Evolutionary conservation across 1,140 invertebrate species (phyloP).

Genomic region (Penaeus vannamei): DNA sequence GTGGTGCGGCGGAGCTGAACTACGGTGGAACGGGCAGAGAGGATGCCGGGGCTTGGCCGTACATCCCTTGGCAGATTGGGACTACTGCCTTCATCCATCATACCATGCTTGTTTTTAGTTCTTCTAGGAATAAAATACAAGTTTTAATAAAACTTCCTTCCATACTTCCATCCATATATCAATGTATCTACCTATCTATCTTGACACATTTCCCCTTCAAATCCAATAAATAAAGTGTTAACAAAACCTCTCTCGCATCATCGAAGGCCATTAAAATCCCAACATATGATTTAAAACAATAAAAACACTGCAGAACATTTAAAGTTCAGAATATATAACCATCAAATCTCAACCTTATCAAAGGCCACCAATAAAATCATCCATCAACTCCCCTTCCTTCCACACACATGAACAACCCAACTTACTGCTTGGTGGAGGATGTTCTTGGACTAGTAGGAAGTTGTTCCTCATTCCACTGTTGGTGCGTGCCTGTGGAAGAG

Average conservation of each 20-base stretch:
- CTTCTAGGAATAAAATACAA: constrained; percentile 1
- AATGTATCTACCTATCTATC: not conserved
- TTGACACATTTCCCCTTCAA: not conserved
- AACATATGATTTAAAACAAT: too few relatives aligned
- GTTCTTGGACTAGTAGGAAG: constrained; percentile 64
- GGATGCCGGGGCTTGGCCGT: constrained; percentile 57
- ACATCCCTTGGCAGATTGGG: constrained; percentile 59
- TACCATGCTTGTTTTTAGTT: constrained; percentile 47
- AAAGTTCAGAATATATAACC: too few relatives aligned
- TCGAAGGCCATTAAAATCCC: too few relatives aligned
- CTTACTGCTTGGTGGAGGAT: constrained; percentile 57
- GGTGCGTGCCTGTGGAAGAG: constrained; percentile 35
- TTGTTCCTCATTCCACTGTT: constrained; percentile 63
- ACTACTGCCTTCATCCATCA: constrained; percentile 53
- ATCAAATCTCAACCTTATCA: too few relatives aligned
- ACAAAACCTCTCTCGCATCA: too few relatives aligned
- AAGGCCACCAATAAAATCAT: too few relatives aligned
- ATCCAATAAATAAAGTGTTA: too few relatives aligned
- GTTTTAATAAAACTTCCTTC: not conserved
- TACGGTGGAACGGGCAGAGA: constrained; percentile 75
- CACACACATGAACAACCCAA: not conserved
- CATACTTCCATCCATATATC: not conserved
- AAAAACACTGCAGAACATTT: too few relatives aligned
- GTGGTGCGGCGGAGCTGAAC: constrained; percentile 87
- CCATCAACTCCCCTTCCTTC: not conserved